Base-by-base conservation (phyloP, 2,888 invertebrate species). In the Chironomus riparius region DNA sequence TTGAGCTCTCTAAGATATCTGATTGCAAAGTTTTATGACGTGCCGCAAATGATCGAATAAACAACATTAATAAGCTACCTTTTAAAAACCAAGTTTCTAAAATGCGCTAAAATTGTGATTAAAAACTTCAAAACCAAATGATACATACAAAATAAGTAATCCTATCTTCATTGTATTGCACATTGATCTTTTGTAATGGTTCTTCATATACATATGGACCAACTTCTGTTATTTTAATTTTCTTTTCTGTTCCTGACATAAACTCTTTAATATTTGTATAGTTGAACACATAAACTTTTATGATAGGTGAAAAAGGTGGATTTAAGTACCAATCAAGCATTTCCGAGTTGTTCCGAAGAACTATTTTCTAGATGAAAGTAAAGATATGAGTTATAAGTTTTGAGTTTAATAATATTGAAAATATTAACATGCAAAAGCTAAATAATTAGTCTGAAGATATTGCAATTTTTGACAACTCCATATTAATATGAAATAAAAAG, bases 131-230 rank as follows among this genome's bases (percentile, higher is more conserved):
- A n/a, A n/a, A n/a, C n/a, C n/a, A n/a, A n/a, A n/a, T n/a, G n/a
- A 48, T 70, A 38, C 82, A 80, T 78, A 84, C 84, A 77, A 81
- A 80, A 77, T 82, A 96, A 5, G 92, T 91, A 61, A 96, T 87
- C 0, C 94, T 95, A 65, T 91, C 91, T 81, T 95, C 95, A 76
- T 89, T 88, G 83, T 94, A 94, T 1, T 86, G 87, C 10, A 95
- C 87, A 81, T 95, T 90, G 79, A 92, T 91, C 84, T 95, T 95
- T 82, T 93, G 92, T 89, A 94, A 93, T 78, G 89, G 91, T 83
- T 95, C 93, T 68, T 92, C 92, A 86, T 79, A 86, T 70, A 81
- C 81, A 18, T 81, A 79, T 3, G 84, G 84, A 0, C 84, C 84
- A 72, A 84, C 76, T 79, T 94, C 93, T 71, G 89, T 80, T 0